Conservation (phyloP, 23 tunicate species). For the Trididemnum clinides region DNA sequence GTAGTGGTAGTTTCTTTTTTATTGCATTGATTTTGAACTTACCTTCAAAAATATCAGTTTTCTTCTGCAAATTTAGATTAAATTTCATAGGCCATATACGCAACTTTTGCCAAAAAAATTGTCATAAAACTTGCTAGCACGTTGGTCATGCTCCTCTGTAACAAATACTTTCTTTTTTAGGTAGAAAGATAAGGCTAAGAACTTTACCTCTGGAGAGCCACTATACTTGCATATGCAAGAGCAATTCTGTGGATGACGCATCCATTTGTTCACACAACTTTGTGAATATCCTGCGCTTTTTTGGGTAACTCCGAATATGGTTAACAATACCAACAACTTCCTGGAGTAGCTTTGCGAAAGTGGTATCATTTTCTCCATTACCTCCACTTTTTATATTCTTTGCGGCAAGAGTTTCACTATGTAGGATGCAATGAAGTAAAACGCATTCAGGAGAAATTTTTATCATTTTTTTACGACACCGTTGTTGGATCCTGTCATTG, state of each 20-base stretch:
- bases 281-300: constrained; percentile 28
- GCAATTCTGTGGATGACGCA: constrained; percentile 26
- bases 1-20: neutral
- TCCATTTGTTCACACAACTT: constrained; percentile 34
- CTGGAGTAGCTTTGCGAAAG: constrained; percentile 23
- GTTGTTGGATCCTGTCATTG: constrained; percentile 27
- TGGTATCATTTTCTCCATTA: constrained; percentile 6
- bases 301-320: constrained; percentile 26
- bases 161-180: constrained; percentile 11
- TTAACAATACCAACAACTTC: constrained; percentile 29
- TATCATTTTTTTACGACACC: constrained; percentile 1
- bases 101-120: constrained; percentile 28
- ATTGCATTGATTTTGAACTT: constrained; percentile 13
- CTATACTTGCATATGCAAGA: constrained; percentile 18
- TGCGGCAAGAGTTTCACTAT: constrained; percentile 7
- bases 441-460: constrained; percentile 19
- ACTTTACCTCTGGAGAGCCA: constrained; percentile 38
- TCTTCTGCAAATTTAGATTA: neutral
- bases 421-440: constrained; percentile 21
- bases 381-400: constrained; percentile 17
- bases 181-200: constrained; percentile 13
- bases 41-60: constrained; percentile 2
- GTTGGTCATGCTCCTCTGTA: constrained; percentile 38
- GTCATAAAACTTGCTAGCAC: constrained; percentile 27
- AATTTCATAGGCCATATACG: constrained; percentile 4